Conservation (phyloP, 2,797 vertebrate species). For the Gambusia yucatana region DNA sequence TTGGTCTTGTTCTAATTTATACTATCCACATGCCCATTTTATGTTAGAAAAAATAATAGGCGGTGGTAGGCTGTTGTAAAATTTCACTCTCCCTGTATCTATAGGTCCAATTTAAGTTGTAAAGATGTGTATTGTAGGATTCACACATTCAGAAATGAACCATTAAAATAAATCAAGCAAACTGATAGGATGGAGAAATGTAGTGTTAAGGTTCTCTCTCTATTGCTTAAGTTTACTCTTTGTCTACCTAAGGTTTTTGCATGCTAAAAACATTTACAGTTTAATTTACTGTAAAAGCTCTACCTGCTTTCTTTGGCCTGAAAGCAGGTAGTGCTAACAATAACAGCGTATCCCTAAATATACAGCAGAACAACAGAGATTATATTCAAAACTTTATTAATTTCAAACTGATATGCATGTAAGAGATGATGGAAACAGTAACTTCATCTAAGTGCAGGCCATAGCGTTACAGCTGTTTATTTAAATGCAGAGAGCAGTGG, state of each 20-base stretch:
- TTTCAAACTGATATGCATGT: slow-evolving; percentile 57
- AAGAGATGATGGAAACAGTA: slow-evolving; percentile 51
- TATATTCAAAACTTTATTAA: slow-evolving; percentile 75
- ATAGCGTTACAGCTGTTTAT: slow-evolving; percentile 56
- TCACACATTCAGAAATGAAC: background rate
- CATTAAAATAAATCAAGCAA: background rate
- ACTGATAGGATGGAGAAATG: background rate
- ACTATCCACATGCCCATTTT: background rate
- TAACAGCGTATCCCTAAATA: background rate
- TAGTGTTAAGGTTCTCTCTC: background rate
- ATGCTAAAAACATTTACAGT: background rate
- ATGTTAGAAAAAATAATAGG: background rate
- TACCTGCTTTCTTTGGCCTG: background rate
- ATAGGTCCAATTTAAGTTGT: background rate
- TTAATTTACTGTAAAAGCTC: background rate
- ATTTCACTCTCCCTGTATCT: background rate
- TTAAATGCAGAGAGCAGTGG: slow-evolving; percentile 55
- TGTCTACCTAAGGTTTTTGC: background rate
- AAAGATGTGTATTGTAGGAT: background rate
- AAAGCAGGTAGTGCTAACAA: slow-evolving; percentile 14
- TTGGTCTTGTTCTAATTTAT: background rate
- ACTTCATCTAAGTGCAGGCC: slow-evolving; percentile 45
- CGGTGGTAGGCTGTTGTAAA: background rate
- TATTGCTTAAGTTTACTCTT: background rate
- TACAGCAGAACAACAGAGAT: slow-evolving; percentile 19